Percentiles rank a stretch among this genome's conserved stretches.
phyloP scores from a whole-genome alignment of 2,888 invertebrate genomes.

The Brassicogethes aeneus region DNA sequence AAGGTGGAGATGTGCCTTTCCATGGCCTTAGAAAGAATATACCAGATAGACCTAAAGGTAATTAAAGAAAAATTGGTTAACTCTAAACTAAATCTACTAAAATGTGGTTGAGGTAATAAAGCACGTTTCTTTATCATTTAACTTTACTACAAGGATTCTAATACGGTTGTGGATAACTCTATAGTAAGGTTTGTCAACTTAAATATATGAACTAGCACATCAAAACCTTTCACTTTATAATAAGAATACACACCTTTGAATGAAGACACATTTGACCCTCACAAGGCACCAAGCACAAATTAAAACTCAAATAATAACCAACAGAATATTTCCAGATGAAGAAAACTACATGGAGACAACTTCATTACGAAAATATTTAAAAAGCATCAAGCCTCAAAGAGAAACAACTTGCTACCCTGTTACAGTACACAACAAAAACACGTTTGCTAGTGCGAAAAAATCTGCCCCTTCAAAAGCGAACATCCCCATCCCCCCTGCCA shows the following conservation, averaged over 20 bases:
- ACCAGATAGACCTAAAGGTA: constrained; percentile 74
- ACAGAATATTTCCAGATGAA: constrained; percentile 46
- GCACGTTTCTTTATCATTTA: constrained; percentile 10
- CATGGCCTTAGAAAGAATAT: constrained; percentile 86
- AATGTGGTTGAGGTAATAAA: constrained; percentile 14
- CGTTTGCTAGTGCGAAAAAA: constrained; percentile 52
- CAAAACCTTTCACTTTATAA: background rate
- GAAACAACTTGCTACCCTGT: constrained; percentile 57
- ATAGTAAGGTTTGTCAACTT: background rate
- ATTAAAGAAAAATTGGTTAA: too few relatives aligned
- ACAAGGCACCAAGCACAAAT: too few relatives aligned
- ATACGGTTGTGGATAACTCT: background rate
- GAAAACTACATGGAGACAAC: too few relatives aligned
- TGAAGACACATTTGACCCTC: too few relatives aligned
- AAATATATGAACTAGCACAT: background rate
- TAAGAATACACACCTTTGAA: constrained; percentile 1
- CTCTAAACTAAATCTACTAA: constrained; percentile 10
- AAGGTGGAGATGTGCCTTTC: constrained; percentile 90
- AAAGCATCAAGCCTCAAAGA: constrained; percentile 34
- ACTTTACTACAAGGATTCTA: background rate
- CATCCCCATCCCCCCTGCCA: constrained; percentile 30
- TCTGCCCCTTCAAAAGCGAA: constrained; percentile 44
- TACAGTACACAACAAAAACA: constrained; percentile 40
- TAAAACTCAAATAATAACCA: too few relatives aligned
- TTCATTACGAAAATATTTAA: too few relatives aligned